Evolutionary conservation across 2,797 vertebrate genomes (phyloP).

Genomic region (Distichodus sexfasciatus): DNA sequence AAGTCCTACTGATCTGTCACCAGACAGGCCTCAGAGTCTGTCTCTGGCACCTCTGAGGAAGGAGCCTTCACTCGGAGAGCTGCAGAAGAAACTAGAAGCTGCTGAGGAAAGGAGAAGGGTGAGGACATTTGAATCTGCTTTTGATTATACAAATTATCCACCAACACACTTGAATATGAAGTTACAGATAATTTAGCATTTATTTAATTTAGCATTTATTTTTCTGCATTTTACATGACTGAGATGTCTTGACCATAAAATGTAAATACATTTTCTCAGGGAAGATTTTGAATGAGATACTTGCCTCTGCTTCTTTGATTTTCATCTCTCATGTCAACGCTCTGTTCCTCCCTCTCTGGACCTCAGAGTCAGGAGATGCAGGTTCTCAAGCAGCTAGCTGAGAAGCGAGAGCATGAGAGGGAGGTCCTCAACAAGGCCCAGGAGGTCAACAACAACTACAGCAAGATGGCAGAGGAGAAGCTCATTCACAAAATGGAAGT

Average conservation of each 20-base stretch:
- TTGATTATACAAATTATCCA: neutral
- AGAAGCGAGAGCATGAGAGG: constrained; percentile 82
- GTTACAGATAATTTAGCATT: too few relatives aligned
- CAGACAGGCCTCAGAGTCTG: constrained; percentile 75
- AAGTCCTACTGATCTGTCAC: constrained; percentile 78
- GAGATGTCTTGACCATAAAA: too few relatives aligned
- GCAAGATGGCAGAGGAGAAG: constrained; percentile 85
- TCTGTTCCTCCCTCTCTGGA: neutral
- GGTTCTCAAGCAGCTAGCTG: constrained; percentile 85
- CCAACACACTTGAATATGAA: too few relatives aligned
- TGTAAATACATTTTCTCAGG: too few relatives aligned
- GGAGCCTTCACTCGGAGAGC: constrained; percentile 83
- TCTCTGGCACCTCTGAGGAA: constrained; percentile 78
- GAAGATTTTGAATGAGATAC: neutral
- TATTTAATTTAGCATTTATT: too few relatives aligned
- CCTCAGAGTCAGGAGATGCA: constrained; percentile 80
- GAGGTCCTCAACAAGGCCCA: constrained; percentile 84
- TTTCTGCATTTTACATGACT: too few relatives aligned
- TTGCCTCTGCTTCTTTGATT: neutral
- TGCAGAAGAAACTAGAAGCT: constrained; percentile 86
- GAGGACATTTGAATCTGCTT: constrained; percentile 16
- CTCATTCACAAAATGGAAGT: constrained; percentile 89
- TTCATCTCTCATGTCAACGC: neutral
- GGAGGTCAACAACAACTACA: constrained; percentile 87
- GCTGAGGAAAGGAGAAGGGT: constrained; percentile 90